Evolutionary conservation across 1,140 invertebrate species (phyloP).

Genomic region (Calliphora vicina): DNA sequence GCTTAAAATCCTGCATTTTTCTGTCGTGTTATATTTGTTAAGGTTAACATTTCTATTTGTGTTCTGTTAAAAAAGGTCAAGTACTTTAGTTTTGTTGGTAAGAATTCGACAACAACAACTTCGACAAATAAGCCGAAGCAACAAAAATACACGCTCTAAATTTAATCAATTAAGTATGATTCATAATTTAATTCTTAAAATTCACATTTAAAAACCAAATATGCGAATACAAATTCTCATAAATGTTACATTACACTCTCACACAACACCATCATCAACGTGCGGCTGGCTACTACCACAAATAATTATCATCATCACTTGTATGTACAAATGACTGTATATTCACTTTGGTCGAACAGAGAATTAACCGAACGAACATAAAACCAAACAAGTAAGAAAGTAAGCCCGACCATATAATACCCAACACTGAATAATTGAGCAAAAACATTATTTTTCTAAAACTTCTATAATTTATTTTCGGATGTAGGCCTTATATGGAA

Average conservation of each 20-base stretch:
- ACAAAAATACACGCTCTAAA: neutral
- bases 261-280: neutral
- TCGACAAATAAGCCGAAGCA: neutral
- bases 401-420: too few relatives aligned
- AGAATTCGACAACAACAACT: too few relatives aligned
- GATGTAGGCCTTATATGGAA: too few relatives aligned
- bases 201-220: neutral
- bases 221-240: neutral
- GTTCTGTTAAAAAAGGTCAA: slow-evolving; percentile 5
- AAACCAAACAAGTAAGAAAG: neutral
- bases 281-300: neutral
- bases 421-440: too few relatives aligned
- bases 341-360: neutral
- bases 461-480: too few relatives aligned
- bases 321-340: neutral
- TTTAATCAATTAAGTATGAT: slow-evolving; percentile 14
- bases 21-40: neutral
- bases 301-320: neutral
- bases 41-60: neutral
- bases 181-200: neutral
- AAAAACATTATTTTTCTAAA: too few relatives aligned
- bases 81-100: neutral
- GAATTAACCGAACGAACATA: neutral
- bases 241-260: neutral
- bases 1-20: neutral